Conservation (phyloP, 2,113 vertebrate genomes). For the Labeo rohita region DNA sequence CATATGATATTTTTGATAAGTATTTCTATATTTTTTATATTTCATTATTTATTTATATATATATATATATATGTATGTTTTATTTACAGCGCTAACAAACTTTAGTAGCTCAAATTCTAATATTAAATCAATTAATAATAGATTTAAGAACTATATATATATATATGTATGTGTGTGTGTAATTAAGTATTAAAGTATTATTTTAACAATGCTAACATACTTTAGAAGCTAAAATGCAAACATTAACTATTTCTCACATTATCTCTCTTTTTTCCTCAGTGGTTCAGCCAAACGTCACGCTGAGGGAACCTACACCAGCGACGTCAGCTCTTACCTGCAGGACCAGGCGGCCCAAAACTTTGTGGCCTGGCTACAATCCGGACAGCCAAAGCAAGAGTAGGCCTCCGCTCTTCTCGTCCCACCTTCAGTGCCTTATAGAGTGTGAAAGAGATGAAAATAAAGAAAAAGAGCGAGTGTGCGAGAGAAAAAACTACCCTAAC, state of each 20-base stretch:
- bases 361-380: slow-evolving; percentile 89
- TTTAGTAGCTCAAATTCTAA: too few species aligned
- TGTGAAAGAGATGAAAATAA: slow-evolving; percentile 54
- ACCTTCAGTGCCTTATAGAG: slow-evolving; percentile 50
- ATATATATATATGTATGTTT: too few species aligned
- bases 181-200: too few species aligned
- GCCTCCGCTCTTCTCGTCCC: slow-evolving; percentile 57
- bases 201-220: neutral
- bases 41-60: too few species aligned
- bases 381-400: slow-evolving; percentile 93
- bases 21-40: too few species aligned
- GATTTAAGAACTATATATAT: too few species aligned
- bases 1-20: too few species aligned
- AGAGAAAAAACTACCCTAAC: slow-evolving; percentile 44
- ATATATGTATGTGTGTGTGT: too few species aligned
- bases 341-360: slow-evolving; percentile 93
- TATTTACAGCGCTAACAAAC: too few species aligned
- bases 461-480: slow-evolving; percentile 50
- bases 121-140: too few species aligned
- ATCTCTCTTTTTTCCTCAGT: slow-evolving; percentile 64
- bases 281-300: slow-evolving; percentile 85
- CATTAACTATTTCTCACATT: neutral
- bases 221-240: neutral
- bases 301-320: slow-evolving; percentile 93
- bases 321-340: slow-evolving; percentile 90